phyloP scores from a whole-genome alignment of 2,797 vertebrate species.

The Leptatherina wallacei region DNA sequence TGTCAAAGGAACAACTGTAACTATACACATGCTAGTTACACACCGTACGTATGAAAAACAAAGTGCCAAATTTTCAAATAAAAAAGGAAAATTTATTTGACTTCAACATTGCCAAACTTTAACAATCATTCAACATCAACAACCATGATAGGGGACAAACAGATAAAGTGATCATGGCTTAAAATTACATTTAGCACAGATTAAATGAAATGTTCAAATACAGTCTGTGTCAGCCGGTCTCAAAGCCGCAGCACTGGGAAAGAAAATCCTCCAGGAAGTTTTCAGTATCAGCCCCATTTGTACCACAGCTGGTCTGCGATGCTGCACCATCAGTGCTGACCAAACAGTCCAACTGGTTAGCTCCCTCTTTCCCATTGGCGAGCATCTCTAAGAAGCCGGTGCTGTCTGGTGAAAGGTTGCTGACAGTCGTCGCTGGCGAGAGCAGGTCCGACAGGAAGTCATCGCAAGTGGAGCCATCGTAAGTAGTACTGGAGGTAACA shows the following conservation, averaged over 20 bases:
- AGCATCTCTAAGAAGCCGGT: slow-evolving; percentile 72
- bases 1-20: slow-evolving; percentile 13
- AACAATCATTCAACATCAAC: background rate
- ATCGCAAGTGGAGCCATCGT: slow-evolving; percentile 71
- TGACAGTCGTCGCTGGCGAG: slow-evolving; percentile 81
- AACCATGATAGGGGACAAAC: background rate
- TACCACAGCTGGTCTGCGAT: slow-evolving; percentile 42
- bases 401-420: slow-evolving; percentile 83
- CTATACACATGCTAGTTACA: background rate
- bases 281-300: slow-evolving; percentile 63
- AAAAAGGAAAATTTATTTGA: background rate
- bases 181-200: background rate
- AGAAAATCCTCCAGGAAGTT: slow-evolving; percentile 88
- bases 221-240: slow-evolving; percentile 77
- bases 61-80: background rate
- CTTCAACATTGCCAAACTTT: background rate
- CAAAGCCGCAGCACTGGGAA: slow-evolving; percentile 72
- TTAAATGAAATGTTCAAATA: slow-evolving; percentile 87
- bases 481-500: slow-evolving; percentile 74
- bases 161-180: background rate
- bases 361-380: slow-evolving; percentile 41
- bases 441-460: slow-evolving; percentile 88
- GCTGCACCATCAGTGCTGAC: slow-evolving; percentile 15
- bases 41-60: background rate
- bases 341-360: slow-evolving; percentile 6